Percentiles rank a stretch among this genome's conserved stretches.
These are phyloP conservation scores for Grus americana DNA, from an alignment of 2,113 vertebrate genomes.

Conservation along the genomic window DNA sequence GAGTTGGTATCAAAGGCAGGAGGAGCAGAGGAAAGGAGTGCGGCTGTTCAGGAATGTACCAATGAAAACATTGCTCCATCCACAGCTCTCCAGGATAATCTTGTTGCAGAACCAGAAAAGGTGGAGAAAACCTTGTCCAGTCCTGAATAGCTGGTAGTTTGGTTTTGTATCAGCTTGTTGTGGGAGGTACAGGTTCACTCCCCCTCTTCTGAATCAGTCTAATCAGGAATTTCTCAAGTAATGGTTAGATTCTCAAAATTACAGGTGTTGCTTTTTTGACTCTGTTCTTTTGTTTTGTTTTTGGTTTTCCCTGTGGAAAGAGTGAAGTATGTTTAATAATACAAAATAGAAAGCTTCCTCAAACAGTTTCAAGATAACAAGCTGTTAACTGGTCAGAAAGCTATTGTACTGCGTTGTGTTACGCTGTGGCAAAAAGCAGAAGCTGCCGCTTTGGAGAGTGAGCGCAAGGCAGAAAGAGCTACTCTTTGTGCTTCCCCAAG, in stretches of 20 bases:
- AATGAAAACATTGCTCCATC: background rate
- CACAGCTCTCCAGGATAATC: background rate
- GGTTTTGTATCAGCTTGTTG: background rate
- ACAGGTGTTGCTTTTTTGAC: background rate
- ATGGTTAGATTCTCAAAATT: background rate
- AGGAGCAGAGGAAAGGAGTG: background rate
- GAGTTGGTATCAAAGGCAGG: background rate
- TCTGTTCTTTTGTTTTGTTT: background rate
- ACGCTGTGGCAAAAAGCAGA: background rate
- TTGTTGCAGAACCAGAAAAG: conserved; percentile 15
- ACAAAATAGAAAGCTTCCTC: background rate
- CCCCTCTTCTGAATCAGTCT: background rate
- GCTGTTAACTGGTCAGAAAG: background rate
- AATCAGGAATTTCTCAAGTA: background rate
- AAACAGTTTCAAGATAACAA: background rate
- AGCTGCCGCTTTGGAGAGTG: background rate
- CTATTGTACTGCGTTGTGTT: background rate
- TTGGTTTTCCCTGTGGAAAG: background rate
- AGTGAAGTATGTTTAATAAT: background rate
- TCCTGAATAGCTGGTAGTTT: background rate
- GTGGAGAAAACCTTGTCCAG: background rate
- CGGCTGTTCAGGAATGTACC: background rate
- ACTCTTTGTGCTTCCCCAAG: background rate
- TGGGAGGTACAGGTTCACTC: background rate
- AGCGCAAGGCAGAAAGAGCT: background rate